Conservation (phyloP, 2,113 vertebrate genomes). For the Megaleporinus macrocephalus region DNA sequence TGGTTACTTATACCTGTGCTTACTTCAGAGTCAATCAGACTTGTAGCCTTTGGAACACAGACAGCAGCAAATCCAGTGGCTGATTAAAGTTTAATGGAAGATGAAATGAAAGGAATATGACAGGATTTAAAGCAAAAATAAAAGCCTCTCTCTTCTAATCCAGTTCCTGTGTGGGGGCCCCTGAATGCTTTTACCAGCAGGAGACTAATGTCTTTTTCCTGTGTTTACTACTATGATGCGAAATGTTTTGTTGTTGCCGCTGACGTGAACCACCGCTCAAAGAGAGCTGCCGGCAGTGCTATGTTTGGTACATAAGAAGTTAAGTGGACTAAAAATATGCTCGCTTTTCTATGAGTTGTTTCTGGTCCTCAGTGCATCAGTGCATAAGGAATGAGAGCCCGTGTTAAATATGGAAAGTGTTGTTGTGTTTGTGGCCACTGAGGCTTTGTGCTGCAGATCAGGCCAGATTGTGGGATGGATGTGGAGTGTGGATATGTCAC, state of each 20-base stretch:
- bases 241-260: background rate
- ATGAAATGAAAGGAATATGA: background rate
- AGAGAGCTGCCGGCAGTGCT: background rate
- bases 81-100: background rate
- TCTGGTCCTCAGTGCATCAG: background rate
- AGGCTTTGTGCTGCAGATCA: background rate
- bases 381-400: background rate
- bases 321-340: background rate
- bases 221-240: background rate
- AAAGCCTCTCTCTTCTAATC: background rate
- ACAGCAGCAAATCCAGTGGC: background rate
- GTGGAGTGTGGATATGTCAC: constrained; percentile 49
- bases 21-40: background rate
- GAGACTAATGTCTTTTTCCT: background rate
- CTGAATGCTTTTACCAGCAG: background rate
- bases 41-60: background rate
- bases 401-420: background rate
- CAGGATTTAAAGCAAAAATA: background rate
- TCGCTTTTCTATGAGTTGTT: background rate
- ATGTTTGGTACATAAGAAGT: background rate
- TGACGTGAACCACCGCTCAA: background rate
- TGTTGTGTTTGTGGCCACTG: background rate
- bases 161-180: background rate
- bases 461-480: background rate
- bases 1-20: background rate